Base-by-base conservation (phyloP, 2,888 invertebrate species). In the Phymatocera aterrima region DNA sequence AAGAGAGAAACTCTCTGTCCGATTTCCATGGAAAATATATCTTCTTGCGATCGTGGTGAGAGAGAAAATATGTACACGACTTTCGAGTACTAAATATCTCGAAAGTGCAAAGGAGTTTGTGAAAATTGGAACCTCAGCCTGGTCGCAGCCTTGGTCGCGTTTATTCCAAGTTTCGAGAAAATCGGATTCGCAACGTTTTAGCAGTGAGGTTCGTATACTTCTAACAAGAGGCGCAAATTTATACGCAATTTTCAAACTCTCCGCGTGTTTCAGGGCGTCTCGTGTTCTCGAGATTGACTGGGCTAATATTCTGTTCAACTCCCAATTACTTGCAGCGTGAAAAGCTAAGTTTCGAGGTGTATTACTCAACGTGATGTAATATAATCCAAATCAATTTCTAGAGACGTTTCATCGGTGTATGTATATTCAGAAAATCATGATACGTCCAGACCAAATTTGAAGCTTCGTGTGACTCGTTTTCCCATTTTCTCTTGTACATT, bases 141-240 rank as follows among this genome's bases (percentile, higher is more conserved):
- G n/a, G 57, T 57, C 57, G 12, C 24, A 28, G 57, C 24, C 57
- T 57, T 57, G 24, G 57, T 57, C 57, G n/a, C n/a, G 57, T 57
- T 57, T 15, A 15, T 28, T 21, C 12, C 10, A 10, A 57, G 12
- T 28, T 57, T 57, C 15, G 28, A 3, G 57, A 15, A 57, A 57
- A 57, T 57, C 28, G 15, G 28, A 57, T 57, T 57, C 57, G 12
- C 57, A 57, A 57, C 5, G 15, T 57, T 57, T n/a, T n/a, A n/a
- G n/a, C n/a, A 15, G 28, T 3, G 24, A 57, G 28, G 15, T 57
- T 57, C 15, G 28, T 57, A 57, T 28, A 57, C 57, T 21, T 28
- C 12, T 57, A 57, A 28, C 12, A n/a, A n/a, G n/a, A 57, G 24
- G 3, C 46, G n/a, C 46, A 46, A 46, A 3, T 46, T 46, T 46